Base-by-base conservation (phyloP, 2,113 vertebrate genomes). In the rat (Rattus norvegicus) region DNA sequence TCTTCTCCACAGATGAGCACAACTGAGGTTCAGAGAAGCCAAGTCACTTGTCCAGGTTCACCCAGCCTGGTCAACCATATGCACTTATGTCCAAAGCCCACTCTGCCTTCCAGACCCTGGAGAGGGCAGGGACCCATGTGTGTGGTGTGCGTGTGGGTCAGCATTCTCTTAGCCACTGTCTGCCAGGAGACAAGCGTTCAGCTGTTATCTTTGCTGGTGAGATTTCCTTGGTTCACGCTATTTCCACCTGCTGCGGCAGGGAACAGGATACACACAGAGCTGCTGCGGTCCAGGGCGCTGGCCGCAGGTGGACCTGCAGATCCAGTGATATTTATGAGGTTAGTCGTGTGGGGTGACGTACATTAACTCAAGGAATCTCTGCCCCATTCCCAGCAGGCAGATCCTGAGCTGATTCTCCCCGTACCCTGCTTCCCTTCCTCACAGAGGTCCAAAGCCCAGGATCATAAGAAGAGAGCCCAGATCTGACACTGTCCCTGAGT, bases 211-310 rank as follows among this genome's bases (percentile, higher is more conserved):
- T 94, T 26, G 17, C 94, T 95, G 95, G 86, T 54, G 92, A 1
- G 92, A 96, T 97, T 98, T 97, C 28, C 87, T 97, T 96, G 95
- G 96, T 94, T 97, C 97, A 98, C 97, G 96, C 97, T 97, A 97
- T 98, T 92, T 63, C 87, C 94, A 97, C 96, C 93, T 98, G 73
- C 59, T 65, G 11, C 0, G 52, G 7, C 84, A 24, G 95, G 93
- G 47, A 96, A 87, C 67, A 77, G 30, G 93, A 70, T 92, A n/a
- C n/a, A n/a, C n/a, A 73, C 59, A 93, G 96, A 95, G 72, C 19
- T 47, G 90, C 91, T 86, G 61, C 8, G 6, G 26, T 95, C 30
- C 91, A 94, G 95, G 22, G 86, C 54, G 0, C 89, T 47, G 0
- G 79, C 39, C 0, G 83, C 85, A 47, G 49, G 73, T 75, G 94